A percentile compares a stretch with the other conserved stretches of the same genome.
Evolutionary conservation across 1,140 invertebrate species (phyloP).

Genomic region (Drosophila parabipectinata): DNA sequence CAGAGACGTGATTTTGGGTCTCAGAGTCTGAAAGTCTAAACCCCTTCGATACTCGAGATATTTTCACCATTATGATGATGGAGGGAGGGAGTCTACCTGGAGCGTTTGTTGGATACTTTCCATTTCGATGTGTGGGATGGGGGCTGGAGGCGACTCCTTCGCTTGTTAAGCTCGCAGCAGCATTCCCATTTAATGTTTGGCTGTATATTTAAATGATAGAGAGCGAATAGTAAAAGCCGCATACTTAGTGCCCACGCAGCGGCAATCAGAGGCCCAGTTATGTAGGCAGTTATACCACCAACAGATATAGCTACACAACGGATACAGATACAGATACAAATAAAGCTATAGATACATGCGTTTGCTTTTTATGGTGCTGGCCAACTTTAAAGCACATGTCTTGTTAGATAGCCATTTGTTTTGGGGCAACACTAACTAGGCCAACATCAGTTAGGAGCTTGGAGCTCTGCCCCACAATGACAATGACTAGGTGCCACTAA

Average conservation of each 20-base stretch:
- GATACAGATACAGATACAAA: constrained; percentile 23
- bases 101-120: constrained; percentile 31
- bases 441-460: constrained; percentile 46
- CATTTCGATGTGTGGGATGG: constrained; percentile 37
- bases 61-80: constrained; percentile 12
- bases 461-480: neutral
- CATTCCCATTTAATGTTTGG: constrained; percentile 62
- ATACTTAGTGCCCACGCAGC: constrained; percentile 75
- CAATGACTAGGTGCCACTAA: neutral
- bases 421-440: constrained; percentile 64
- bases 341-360: constrained; percentile 38
- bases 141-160: neutral
- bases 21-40: neutral
- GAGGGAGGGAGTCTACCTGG: neutral
- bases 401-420: constrained; percentile 23
- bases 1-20: constrained; percentile 64
- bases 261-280: constrained; percentile 52
- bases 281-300: constrained; percentile 55
- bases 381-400: constrained; percentile 68
- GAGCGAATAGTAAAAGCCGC: constrained; percentile 62
- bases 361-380: constrained; percentile 61
- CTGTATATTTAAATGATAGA: constrained; percentile 64
- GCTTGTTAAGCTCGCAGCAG: constrained; percentile 9
- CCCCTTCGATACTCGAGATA: constrained; percentile 9
- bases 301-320: constrained; percentile 18